Conservation (phyloP, 2,113 vertebrate species). For the Phalacrocorax aristotelis region DNA sequence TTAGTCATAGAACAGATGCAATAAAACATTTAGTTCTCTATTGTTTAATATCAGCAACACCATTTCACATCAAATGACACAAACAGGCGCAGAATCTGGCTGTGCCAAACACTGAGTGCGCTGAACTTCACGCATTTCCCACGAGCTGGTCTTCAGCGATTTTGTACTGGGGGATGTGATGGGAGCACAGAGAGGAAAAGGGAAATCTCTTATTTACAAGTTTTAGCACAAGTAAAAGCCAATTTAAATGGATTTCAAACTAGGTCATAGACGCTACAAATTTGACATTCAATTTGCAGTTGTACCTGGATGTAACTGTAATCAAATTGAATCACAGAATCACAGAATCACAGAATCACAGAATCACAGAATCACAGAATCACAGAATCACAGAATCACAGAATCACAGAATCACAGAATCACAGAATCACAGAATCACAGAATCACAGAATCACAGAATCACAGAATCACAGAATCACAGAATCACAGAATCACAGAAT, state of each 20-base stretch:
- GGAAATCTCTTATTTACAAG: neutral
- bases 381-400: too few species aligned
- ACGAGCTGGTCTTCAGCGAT: neutral
- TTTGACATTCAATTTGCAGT: neutral
- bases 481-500: too few species aligned
- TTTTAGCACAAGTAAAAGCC: neutral
- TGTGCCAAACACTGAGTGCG: neutral
- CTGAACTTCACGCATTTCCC: neutral
- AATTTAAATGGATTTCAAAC: neutral
- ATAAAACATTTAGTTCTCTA: neutral
- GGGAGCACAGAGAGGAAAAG: neutral
- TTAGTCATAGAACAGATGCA: neutral
- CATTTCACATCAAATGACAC: neutral
- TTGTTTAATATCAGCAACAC: neutral
- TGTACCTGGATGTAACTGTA: accelerated
- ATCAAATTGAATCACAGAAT: too few species aligned
- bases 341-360: too few species aligned
- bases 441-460: too few species aligned
- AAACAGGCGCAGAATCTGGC: neutral
- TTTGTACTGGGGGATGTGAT: neutral
- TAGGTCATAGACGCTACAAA: neutral
- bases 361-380: too few species aligned
- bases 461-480: too few species aligned
- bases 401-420: too few species aligned
- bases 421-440: too few species aligned